Evolutionary conservation across 1,140 invertebrate genomes (phyloP), one percentile per base, ranked within the genome.

Genomic region (Procambarus virginalis): DNA sequence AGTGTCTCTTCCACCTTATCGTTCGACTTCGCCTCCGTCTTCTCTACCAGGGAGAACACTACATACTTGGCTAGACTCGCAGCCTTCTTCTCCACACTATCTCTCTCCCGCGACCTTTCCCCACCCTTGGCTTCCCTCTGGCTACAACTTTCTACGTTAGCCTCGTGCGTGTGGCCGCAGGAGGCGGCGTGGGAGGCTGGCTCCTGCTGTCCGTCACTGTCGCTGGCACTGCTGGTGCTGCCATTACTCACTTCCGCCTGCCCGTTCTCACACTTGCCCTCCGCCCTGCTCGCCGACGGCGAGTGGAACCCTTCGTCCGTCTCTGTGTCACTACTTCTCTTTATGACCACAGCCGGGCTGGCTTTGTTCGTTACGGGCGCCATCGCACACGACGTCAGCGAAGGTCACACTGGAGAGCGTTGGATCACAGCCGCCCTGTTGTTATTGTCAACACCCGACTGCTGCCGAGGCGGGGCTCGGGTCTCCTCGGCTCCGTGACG

Each of bases 1-100:
- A 95, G 93, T 20, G 93, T 91, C 49, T 92, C 87, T 48, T 92
- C 92, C 10, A 93, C 92, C 49, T 92, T 84, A 89, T 92, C 91
- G 9, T 79, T 45, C 0, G 87, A 51, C 22, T 76, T 64, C 17
- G 48, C 58, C 3, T 76, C 64, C 22, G 68, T 58, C 60, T 70
- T 68, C 3, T 58, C 70, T 5, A 78, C 73, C 20, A 91, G 14
- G 2, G 75, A 46, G 34, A 70, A 82, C 81, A 91, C 84, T 45
- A 87, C 83, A 46, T 60, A 91, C 58, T 87, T 70, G 17, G 90
- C 90, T 3, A 91, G 80, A 34, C 58, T 64, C 75, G 83, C 73
- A 6, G 90, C 90, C 78, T 87, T 75, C 6, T 48, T 45, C 20
- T 84, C 90, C 34, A 78, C 85, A 64, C 70, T 55, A 49, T 75